phyloP scores from a whole-genome alignment of 2,113 vertebrate species.

The Natator depressus region DNA sequence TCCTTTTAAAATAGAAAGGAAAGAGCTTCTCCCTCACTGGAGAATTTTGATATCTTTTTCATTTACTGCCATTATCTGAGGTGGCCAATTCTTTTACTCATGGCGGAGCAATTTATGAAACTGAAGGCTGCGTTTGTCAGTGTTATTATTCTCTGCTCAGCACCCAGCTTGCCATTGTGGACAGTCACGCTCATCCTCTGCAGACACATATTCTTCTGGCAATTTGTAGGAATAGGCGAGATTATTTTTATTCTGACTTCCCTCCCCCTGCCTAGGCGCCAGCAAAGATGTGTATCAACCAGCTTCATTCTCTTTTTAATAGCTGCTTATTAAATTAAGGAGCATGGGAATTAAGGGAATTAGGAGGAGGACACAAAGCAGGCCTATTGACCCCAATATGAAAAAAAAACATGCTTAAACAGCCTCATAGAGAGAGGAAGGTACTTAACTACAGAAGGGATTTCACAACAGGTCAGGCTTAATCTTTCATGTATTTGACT shows the following conservation, averaged over 20 bases:
- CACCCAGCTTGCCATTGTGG: not conserved
- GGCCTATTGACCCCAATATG: slow-evolving; percentile 52
- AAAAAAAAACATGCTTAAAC: not conserved
- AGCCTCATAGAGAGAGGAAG: slow-evolving; percentile 7
- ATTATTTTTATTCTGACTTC: slow-evolving; percentile 34
- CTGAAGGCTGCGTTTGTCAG: not conserved
- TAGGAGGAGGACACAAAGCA: slow-evolving; percentile 30
- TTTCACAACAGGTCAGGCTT: not conserved
- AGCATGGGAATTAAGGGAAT: slow-evolving; percentile 32
- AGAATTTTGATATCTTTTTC: not conserved
- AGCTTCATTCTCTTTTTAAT: slow-evolving; percentile 23
- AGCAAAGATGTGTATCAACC: slow-evolving; percentile 8
- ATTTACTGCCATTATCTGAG: not conserved
- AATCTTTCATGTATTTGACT: not conserved
- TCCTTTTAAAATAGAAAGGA: slow-evolving; percentile 4
- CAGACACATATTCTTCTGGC: not conserved
- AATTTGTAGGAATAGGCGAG: not conserved
- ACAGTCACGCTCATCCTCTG: not conserved
- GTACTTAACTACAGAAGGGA: slow-evolving; percentile 7
- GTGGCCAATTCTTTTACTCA: not conserved
- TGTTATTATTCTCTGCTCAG: not conserved
- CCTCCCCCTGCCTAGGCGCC: not conserved
- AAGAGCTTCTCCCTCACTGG: not conserved
- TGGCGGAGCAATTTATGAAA: slow-evolving; percentile 11
- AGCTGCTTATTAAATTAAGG: slow-evolving; percentile 8